Base-by-base conservation (phyloP, 2,113 vertebrate species). In the Agelaius tricolor region DNA sequence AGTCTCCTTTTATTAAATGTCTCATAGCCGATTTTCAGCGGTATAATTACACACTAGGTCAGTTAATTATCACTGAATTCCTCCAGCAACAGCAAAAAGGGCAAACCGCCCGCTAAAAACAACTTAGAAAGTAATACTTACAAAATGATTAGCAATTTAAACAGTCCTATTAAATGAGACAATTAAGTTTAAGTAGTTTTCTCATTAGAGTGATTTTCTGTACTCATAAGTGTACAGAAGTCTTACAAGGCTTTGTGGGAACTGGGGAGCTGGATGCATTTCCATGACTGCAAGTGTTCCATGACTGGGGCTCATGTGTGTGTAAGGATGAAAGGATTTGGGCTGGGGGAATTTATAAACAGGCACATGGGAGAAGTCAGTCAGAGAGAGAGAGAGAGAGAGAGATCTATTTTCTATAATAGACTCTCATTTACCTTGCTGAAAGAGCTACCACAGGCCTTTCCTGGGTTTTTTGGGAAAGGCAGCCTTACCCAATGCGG, bases 21-120 rank as follows among this genome's bases (percentile, higher is more conserved):
- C 85, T 95, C 88, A 84, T 90, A 84, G 83, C 86, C 94, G 94
- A 90, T 95, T 96, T 93, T 92, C 88, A 76, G 62, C 24, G 68
- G 41, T 44, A 31, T 94, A 96, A 96, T 96, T 95, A 89, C 86
- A 89, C 28, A 49, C 35, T 87, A 24, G 86, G 90, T 87, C 88
- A 82, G 93, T 94, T 96, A 95, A 95, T 97, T 97, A 93, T 94
- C 93, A 51, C 58, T 61, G 62, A 90, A 93, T 95, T 96, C 80
- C 83, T 95, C 65, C 69, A 95, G 86, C 88, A 96, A 84, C 76
- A 93, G 76, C 85, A 87, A 79, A 95, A 95, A 94, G 69, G 92
- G 86, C 73, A 90, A 89, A 87, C 90, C 81, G 90, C 39, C 23
- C 18, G 8, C 80, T 87, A 94, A 96, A 95, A 95, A 46, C 83